Evolutionary conservation across 2,797 vertebrate species (phyloP).

Genomic region (Erethizon dorsatum): DNA sequence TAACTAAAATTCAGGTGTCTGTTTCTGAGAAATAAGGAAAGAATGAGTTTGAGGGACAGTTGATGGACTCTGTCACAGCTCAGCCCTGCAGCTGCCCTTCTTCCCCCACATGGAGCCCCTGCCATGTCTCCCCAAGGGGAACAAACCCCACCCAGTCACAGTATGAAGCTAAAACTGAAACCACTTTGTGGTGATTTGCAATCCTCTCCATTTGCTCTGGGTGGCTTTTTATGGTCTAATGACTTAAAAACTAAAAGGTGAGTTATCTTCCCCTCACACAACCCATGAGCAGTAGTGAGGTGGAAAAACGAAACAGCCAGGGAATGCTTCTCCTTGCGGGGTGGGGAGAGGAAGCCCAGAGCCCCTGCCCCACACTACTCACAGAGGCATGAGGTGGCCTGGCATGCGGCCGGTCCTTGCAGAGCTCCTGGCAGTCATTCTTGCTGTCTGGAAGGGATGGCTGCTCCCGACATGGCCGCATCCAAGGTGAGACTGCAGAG

Average conservation of each 20-base stretch:
- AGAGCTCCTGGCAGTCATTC: background rate
- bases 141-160: background rate
- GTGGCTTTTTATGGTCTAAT: background rate
- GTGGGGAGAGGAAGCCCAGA: background rate
- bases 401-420: background rate
- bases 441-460: background rate
- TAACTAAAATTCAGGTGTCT: constrained; percentile 1
- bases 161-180: background rate
- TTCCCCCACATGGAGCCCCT: background rate
- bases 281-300: background rate
- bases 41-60: background rate
- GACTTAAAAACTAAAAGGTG: background rate
- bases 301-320: background rate
- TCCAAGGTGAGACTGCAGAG: background rate
- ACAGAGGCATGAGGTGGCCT: background rate
- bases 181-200: background rate
- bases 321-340: background rate
- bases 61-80: background rate
- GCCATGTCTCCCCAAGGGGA: background rate
- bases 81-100: background rate
- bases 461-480: background rate
- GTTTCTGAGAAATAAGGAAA: background rate
- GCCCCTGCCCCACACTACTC: fast-evolving
- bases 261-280: background rate
- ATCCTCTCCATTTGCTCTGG: background rate